Evolutionary conservation across 1,140 invertebrate species (phyloP).

Genomic region (Drosophila saltans): DNA sequence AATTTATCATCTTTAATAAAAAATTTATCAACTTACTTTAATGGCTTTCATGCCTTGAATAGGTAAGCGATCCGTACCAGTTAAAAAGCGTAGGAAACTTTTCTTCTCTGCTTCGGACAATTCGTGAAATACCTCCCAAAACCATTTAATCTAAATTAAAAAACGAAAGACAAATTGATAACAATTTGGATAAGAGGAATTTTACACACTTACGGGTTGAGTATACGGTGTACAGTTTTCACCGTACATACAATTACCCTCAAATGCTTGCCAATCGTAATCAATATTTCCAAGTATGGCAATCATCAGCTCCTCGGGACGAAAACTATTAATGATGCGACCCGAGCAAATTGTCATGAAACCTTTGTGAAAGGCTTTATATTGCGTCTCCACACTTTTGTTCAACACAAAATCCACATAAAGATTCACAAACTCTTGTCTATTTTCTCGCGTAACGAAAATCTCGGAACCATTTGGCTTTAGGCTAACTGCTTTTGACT

Average conservation of each 20-base stretch:
- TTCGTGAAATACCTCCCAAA: constrained; percentile 98
- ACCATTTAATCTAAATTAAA: constrained; percentile 86
- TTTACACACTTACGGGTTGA: constrained; percentile 86
- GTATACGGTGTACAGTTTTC: constrained; percentile 92
- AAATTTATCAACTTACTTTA: constrained; percentile 85
- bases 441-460: constrained; percentile 94
- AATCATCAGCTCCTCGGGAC: constrained; percentile 96
- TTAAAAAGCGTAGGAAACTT: constrained; percentile 96
- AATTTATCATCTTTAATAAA: too few relatives aligned
- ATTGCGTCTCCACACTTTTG: constrained; percentile 92
- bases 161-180: neutral
- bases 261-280: constrained; percentile 88
- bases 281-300: constrained; percentile 92
- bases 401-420: constrained; percentile 96
- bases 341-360: constrained; percentile 96
- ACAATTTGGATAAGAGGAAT: neutral
- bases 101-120: constrained; percentile 94
- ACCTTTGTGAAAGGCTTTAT: constrained; percentile 92
- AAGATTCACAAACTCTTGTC: constrained; percentile 93
- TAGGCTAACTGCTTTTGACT: constrained; percentile 89
- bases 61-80: constrained; percentile 97
- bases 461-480: constrained; percentile 92
- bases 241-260: constrained; percentile 94
- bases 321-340: constrained; percentile 93
- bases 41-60: constrained; percentile 97